Conservation (phyloP, 2,113 vertebrate genomes). For the Varanus salvator region DNA sequence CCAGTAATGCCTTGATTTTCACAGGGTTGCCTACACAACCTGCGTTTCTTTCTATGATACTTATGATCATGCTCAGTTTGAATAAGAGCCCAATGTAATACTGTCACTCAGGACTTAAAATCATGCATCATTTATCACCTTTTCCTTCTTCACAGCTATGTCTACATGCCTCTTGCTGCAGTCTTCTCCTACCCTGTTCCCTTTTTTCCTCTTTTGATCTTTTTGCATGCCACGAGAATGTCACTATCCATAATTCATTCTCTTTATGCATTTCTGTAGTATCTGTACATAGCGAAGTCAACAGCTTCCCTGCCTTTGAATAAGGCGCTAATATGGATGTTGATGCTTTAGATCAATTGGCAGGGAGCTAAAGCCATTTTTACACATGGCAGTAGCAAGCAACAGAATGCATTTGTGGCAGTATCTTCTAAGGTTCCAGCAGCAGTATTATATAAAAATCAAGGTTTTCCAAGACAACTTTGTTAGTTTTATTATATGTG, state of each 20-base stretch:
- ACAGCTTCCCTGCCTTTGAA: not conserved
- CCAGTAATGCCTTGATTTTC: conserved; percentile 4
- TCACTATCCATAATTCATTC: conserved; percentile 26
- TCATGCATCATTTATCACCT: conserved; percentile 4
- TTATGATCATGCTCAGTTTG: not conserved
- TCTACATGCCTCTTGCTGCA: conserved; percentile 12
- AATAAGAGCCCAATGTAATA: not conserved
- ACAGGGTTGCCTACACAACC: not conserved
- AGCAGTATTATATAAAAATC: not conserved
- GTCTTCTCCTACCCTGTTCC: not conserved
- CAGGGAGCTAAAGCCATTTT: conserved; percentile 8
- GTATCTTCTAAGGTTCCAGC: not conserved
- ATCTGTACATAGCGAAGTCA: not conserved
- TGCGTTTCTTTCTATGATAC: not conserved
- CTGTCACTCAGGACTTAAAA: not conserved
- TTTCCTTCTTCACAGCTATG: not conserved
- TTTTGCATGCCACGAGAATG: conserved; percentile 30
- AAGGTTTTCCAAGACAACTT: not conserved
- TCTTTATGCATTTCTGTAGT: not conserved
- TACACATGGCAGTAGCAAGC: not conserved
- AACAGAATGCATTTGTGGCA: conserved; percentile 22
- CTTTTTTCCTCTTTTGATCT: conserved; percentile 7
- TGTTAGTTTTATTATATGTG: not conserved
- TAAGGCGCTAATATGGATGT: rapidly evolving
- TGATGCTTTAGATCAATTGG: not conserved